These are phyloP conservation scores for Pygmarrhopalites habei DNA, from an alignment of 1,140 invertebrate species.

Conservation along the genomic window DNA sequence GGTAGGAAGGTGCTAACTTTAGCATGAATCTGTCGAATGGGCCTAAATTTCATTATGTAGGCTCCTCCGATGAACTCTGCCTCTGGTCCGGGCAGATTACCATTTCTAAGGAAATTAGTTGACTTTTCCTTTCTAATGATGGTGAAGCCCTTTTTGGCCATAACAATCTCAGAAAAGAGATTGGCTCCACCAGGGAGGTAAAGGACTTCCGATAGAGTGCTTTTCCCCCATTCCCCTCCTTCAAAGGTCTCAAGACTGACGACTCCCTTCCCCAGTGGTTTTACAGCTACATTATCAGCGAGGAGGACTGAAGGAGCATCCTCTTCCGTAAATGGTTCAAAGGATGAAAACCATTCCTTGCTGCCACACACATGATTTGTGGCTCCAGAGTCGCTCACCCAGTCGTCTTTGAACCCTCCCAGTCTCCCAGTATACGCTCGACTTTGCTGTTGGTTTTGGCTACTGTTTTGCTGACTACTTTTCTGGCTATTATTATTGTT, in stretches of 20 bases:
- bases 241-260: background rate
- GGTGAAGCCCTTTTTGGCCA: background rate
- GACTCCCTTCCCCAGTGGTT: background rate
- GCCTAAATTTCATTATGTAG: constrained; percentile 7
- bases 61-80: background rate
- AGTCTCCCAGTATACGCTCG: background rate
- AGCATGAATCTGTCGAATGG: background rate
- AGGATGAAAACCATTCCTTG: background rate
- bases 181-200: background rate
- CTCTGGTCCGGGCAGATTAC: background rate
- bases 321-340: background rate
- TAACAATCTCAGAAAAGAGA: constrained; percentile 4
- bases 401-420: background rate
- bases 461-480: background rate
- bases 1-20: background rate
- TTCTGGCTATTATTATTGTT: background rate
- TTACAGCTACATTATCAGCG: background rate
- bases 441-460: background rate
- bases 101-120: background rate
- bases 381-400: constrained; percentile 10
- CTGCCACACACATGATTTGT: background rate
- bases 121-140: background rate
- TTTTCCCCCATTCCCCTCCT: background rate
- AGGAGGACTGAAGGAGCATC: background rate
- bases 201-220: background rate